Conservation (phyloP, 2,113 vertebrate species). For the Anguilla rostrata region DNA sequence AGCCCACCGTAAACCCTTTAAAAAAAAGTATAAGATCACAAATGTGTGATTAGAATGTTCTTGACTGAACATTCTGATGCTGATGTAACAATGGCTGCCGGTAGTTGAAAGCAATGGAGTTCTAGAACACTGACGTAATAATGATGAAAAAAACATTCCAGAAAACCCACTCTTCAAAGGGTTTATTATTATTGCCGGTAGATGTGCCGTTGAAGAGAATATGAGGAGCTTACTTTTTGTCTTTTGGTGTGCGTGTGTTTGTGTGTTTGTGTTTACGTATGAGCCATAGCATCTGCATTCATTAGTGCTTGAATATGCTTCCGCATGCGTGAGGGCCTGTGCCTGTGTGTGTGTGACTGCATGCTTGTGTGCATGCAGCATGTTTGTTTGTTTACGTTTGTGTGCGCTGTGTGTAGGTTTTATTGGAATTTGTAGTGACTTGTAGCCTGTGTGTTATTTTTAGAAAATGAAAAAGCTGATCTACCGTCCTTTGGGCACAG, state of each 20-base stretch:
- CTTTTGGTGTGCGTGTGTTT: not conserved
- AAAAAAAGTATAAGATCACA: too few species aligned
- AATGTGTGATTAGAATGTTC: too few species aligned
- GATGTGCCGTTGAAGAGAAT: not conserved
- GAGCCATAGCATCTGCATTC: too few species aligned
- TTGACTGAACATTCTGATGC: too few species aligned
- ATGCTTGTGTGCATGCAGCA: not conserved
- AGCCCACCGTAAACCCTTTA: not conserved
- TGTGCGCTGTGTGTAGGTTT: not conserved
- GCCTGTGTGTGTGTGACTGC: not conserved
- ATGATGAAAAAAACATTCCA: too few species aligned
- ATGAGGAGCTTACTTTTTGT: not conserved
- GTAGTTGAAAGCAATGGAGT: too few species aligned
- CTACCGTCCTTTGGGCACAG: not conserved
- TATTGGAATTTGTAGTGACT: not conserved
- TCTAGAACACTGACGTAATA: too few species aligned
- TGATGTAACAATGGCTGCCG: too few species aligned
- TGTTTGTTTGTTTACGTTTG: not conserved
- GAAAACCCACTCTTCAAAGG: too few species aligned
- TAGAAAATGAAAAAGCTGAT: not conserved
- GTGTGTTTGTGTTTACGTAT: not conserved
- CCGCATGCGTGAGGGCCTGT: not conserved
- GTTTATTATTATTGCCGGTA: not conserved
- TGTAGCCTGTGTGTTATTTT: not conserved
- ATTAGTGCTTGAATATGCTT: not conserved